These are phyloP conservation scores for Sphenodon punctatus DNA, from an alignment of 2,797 vertebrate species.

Conservation along the genomic window DNA sequence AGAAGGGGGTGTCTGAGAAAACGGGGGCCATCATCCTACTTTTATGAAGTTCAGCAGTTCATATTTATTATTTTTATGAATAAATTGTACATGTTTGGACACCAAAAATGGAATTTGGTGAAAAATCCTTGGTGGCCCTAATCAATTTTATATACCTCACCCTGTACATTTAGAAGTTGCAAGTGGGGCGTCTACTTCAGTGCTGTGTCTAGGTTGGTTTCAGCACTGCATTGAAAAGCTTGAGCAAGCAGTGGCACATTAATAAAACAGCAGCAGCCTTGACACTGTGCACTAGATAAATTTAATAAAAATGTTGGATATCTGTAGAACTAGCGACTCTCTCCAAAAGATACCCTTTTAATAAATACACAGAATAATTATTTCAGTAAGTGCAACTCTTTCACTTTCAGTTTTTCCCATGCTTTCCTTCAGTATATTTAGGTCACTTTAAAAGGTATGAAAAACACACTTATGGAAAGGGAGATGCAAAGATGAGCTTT, in stretches of 20 bases:
- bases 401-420: not conserved
- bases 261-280: constrained; percentile 17
- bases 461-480: not conserved
- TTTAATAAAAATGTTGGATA: constrained; percentile 19
- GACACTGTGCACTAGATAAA: not conserved
- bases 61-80: constrained; percentile 24
- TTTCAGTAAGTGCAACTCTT: not conserved
- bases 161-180: constrained; percentile 47
- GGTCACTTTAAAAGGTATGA: not conserved
- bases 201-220: constrained; percentile 38
- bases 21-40: constrained; percentile 11
- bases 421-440: not conserved
- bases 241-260: constrained; percentile 38
- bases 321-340: constrained; percentile 1
- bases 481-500: too few relatives aligned
- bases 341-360: not conserved
- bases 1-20: constrained; percentile 1
- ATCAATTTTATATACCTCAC: constrained; percentile 31
- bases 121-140: constrained; percentile 40
- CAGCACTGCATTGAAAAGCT: constrained; percentile 43
- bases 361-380: not conserved
- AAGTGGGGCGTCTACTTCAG: constrained; percentile 37
- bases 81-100: constrained; percentile 17
- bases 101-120: constrained; percentile 46
- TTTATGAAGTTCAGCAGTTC: constrained; percentile 1